These are phyloP conservation scores for Asteroscopus sphinx DNA, from an alignment of 2,888 invertebrate species.

Conservation along the genomic window DNA sequence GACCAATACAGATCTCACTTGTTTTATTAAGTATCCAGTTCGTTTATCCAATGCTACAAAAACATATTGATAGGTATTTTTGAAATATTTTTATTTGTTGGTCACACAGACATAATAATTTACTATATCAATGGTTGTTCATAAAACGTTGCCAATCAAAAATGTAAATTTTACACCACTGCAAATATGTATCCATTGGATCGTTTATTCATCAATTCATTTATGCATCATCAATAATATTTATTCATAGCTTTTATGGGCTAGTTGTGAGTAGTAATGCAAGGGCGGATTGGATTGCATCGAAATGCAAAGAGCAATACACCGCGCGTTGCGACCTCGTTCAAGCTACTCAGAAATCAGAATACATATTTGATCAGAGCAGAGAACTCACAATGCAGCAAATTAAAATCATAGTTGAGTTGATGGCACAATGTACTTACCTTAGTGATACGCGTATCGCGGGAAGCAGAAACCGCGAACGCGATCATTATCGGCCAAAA, in stretches of 20 bases:
- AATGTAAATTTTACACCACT: constrained; percentile 58
- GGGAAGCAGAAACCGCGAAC: constrained; percentile 41
- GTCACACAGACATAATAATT: too few species aligned
- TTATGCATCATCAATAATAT: constrained; percentile 39
- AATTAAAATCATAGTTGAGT: constrained; percentile 43
- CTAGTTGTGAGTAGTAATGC: constrained; percentile 12
- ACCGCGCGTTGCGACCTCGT: constrained; percentile 37
- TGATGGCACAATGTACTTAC: constrained; percentile 31
- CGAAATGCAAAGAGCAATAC: constrained; percentile 45
- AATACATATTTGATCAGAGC: constrained; percentile 46
- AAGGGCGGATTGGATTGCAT: constrained; percentile 27
- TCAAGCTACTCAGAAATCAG: constrained; percentile 39
- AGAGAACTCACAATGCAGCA: constrained; percentile 42
- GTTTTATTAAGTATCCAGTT: constrained; percentile 24
- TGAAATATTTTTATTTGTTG: constrained; percentile 24
- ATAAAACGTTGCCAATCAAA: constrained; percentile 58
- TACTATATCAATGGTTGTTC: too few species aligned
- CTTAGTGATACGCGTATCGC: constrained; percentile 36
- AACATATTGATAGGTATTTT: constrained; percentile 9
- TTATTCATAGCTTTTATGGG: constrained; percentile 37
- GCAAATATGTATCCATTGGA: constrained; percentile 48
- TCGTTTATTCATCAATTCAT: constrained; percentile 52
- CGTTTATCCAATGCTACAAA: constrained; percentile 23
- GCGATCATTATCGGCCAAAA: too few species aligned
- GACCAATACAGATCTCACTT: neutral